Percentiles rank a stretch among this genome's conserved stretches.
Evolutionary conservation across 2,888 invertebrate species (phyloP).

Genomic region (Ctenicera cuprea): DNA sequence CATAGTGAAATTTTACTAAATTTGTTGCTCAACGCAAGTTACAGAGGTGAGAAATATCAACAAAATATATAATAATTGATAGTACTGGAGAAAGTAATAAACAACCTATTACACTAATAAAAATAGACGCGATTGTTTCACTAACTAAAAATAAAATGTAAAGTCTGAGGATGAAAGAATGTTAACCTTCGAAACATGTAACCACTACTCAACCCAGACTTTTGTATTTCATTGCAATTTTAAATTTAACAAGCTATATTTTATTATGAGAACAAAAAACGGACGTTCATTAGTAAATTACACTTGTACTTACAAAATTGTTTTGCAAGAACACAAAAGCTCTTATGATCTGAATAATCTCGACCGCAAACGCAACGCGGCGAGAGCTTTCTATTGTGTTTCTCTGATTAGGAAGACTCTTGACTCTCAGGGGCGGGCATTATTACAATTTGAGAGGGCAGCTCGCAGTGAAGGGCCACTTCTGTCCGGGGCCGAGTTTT

Average conservation of each 20-base stretch:
- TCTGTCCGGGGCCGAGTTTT: conserved; percentile 63
- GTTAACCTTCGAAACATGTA: no score
- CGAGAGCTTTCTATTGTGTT: conserved; percentile 61
- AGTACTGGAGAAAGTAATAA: no score
- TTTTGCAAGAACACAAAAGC: conserved; percentile 46
- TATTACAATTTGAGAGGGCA: conserved; percentile 65
- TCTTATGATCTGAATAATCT: conserved; percentile 53
- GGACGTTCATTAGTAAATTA: conserved; percentile 5
- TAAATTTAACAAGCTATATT: conserved; percentile 9
- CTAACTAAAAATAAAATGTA: no score
- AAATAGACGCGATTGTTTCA: no score
- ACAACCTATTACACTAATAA: no score
- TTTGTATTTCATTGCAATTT: no score
- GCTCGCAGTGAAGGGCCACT: conserved; percentile 66
- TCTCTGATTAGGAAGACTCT: conserved; percentile 64
- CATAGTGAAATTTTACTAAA: no score
- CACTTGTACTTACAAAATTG: conserved; percentile 28
- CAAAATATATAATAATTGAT: no score
- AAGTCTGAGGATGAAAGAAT: no score
- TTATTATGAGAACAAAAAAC: background rate
- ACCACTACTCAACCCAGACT: no score
- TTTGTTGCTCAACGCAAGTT: no score
- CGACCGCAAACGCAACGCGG: conserved; percentile 56
- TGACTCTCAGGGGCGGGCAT: conserved; percentile 61
- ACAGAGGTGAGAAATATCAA: no score